These are phyloP conservation scores for Cheiracanthium punctorium DNA, from an alignment of 2,888 invertebrate species.

Conservation along the genomic window DNA sequence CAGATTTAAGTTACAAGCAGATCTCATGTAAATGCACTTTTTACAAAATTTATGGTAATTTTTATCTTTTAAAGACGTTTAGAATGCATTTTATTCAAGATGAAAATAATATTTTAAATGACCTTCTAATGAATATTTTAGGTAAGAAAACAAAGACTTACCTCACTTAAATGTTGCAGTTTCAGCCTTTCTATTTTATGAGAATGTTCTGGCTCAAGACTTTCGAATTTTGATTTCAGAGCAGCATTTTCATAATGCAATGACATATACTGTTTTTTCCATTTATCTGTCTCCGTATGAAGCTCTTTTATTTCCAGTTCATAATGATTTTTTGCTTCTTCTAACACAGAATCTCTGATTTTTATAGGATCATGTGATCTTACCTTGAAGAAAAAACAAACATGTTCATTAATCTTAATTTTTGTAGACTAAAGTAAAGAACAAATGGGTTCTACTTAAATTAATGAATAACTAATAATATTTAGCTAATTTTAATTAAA, in stretches of 20 bases:
- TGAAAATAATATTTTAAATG: too few relatives aligned
- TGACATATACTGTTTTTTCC: conserved; percentile 37
- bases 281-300: conserved; percentile 33
- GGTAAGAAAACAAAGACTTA: conserved; percentile 1
- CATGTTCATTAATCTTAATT: too few relatives aligned
- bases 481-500: too few relatives aligned
- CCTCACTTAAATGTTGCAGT: conserved; percentile 53
- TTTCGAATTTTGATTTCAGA: conserved; percentile 39
- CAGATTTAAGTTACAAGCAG: too few relatives aligned
- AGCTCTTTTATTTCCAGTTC: conserved; percentile 50
- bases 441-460: too few relatives aligned
- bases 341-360: conserved; percentile 25
- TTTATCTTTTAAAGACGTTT: too few relatives aligned
- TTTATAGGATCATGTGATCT: conserved; percentile 31
- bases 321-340: conserved; percentile 46
- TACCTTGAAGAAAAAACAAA: conserved; percentile 8
- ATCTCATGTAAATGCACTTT: too few relatives aligned
- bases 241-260: conserved; percentile 50
- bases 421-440: too few relatives aligned
- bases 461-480: too few relatives aligned
- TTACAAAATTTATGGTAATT: too few relatives aligned
- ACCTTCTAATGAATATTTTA: too few relatives aligned
- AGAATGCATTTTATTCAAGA: too few relatives aligned
- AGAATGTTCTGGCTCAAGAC: conserved; percentile 39
- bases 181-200: conserved; percentile 50